Conservation (phyloP, 37 sponge, comb jelly and placozoan species). For the Ephydatia muelleri region DNA sequence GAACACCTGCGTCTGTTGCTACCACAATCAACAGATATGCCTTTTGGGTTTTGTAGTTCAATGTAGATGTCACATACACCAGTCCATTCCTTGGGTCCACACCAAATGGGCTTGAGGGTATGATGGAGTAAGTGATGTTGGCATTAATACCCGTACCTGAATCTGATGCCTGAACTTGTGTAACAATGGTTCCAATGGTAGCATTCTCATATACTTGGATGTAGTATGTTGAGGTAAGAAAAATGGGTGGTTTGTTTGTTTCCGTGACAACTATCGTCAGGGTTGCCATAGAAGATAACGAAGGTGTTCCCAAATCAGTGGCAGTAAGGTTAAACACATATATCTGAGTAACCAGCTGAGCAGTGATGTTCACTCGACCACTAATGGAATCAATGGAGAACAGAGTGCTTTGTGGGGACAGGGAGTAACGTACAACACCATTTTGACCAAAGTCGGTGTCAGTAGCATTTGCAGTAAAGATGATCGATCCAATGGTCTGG, state of each 20-base stretch:
- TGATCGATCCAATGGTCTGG: background rate
- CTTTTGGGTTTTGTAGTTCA: conserved; percentile 43
- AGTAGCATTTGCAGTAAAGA: conserved; percentile 31
- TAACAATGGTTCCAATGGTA: conserved; percentile 12
- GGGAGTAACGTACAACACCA: conserved; percentile 26
- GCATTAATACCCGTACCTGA: conserved; percentile 5
- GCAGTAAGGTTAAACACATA: conserved; percentile 28
- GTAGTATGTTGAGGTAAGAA: conserved; percentile 2
- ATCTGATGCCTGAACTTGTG: conserved; percentile 48
- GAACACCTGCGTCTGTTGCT: conserved; percentile 49
- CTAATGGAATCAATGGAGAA: conserved; percentile 24
- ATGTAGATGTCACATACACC: background rate
- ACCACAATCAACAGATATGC: conserved; percentile 28
- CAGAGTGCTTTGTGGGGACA: background rate
- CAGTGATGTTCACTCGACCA: conserved; percentile 29
- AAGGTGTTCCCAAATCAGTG: conserved; percentile 40
- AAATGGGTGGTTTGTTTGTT: conserved; percentile 56
- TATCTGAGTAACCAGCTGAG: conserved; percentile 42
- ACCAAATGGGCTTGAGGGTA: conserved; percentile 3
- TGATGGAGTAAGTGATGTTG: conserved; percentile 18
- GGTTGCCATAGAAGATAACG: conserved; percentile 9
- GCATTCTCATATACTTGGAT: conserved; percentile 26
- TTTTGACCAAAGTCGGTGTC: conserved; percentile 51
- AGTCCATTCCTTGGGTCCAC: conserved; percentile 38
- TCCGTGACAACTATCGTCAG: conserved; percentile 36